Evolutionary conservation across 2,888 invertebrate genomes (phyloP).

Genomic region (Cryptocephalus moraei): DNA sequence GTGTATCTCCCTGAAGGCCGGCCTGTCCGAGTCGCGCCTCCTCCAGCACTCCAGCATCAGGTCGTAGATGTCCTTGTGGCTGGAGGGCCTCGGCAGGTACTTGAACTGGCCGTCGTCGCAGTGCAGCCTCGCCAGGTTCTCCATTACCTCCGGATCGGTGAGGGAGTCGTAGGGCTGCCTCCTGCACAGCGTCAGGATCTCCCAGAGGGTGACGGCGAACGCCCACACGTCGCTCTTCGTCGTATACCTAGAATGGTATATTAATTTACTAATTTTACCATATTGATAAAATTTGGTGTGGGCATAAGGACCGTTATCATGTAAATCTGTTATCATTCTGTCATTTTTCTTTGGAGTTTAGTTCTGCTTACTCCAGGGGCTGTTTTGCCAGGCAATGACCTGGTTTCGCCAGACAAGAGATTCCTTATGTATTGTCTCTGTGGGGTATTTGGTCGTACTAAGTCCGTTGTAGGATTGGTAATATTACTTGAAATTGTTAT

Average conservation of each 20-base stretch:
- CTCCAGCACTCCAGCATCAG: constrained; percentile 82
- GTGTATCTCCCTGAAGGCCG: constrained; percentile 72
- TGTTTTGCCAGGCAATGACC: no score
- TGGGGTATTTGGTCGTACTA: no score
- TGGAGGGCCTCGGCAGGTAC: constrained; percentile 52
- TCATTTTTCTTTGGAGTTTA: no score
- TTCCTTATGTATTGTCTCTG: no score
- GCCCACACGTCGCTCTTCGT: constrained; percentile 89
- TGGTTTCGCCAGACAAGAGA: no score
- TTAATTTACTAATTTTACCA: no score
- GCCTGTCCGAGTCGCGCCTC: constrained; percentile 61
- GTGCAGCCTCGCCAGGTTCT: constrained; percentile 65
- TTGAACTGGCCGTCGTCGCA: constrained; percentile 51
- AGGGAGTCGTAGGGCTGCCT: constrained; percentile 68
- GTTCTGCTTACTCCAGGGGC: no score
- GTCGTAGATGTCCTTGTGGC: constrained; percentile 65
- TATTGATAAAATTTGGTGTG: no score
- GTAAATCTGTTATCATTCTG: no score
- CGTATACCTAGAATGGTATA: constrained; percentile 52
- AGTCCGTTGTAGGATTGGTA: no score
- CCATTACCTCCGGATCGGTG: constrained; percentile 68
- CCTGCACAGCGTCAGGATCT: constrained; percentile 69
- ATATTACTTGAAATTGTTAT: no score
- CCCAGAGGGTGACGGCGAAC: constrained; percentile 81
- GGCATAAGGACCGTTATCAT: no score